Evolutionary conservation across 2,888 invertebrate species (phyloP), one percentile per base, ranked within the genome.

Genomic region (Lymantria dispar): DNA sequence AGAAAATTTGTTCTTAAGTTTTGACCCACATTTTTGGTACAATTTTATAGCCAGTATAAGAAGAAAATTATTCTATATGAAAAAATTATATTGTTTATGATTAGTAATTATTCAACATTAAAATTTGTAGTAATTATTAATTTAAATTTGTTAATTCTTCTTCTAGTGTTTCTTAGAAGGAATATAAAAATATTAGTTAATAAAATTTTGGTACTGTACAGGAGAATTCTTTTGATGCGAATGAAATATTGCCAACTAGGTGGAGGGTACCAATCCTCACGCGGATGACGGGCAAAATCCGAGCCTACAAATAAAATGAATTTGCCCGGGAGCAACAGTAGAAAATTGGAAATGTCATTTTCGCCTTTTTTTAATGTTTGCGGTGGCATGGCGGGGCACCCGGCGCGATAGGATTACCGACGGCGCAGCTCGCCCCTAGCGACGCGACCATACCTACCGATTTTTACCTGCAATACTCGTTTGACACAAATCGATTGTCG

Each of bases 331-430:
- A 83, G 90, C 87, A 81, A 87, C 84, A 80, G 88, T 87, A 92
- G 92, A 92, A 92, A 92, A 92, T 92, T 92, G 87, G 89, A 92
- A 92, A 92, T 88, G 92, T 91, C 91, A 92, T 92, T 92, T 92
- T 91, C 87, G 87, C 84, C 82, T 81, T 74, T 90, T 91, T 92
- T 88, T 85, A 87, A 88, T 88, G 89, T 89, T 91, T 88, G n/a
- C 79, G 83, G 84, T 78, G 80, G 76, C 74, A 76, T 70, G 67
- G 75, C 65, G 71, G 68, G 71, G 74, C 60, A 59, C 63, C 64
- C 66, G 71, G 57, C 75, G 74, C 79, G 83, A 81, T 82, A 81
- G 84, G 86, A 87, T 86, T 85, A 87, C 79, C 66, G 70, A 64
- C 62, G 68, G 68, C 70, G 62, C 70, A 60, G 60, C 62, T 64